phyloP scores from a whole-genome alignment of 2,797 vertebrate species.

The Agapornis canus region DNA sequence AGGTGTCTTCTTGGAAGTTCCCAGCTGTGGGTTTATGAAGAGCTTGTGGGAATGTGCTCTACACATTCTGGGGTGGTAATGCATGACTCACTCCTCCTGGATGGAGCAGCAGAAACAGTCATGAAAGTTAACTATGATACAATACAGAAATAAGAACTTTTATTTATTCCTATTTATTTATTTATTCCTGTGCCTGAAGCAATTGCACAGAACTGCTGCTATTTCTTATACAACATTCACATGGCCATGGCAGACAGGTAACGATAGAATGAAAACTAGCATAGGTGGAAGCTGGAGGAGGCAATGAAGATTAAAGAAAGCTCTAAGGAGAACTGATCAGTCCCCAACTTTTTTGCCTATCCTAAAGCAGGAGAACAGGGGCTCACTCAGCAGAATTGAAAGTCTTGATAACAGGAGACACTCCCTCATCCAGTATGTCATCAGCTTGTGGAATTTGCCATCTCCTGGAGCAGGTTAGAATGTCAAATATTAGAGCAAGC shows the following conservation, averaged over 20 bases:
- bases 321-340: not conserved
- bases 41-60: not conserved
- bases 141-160: not conserved
- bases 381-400: not conserved
- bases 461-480: conserved; percentile 31
- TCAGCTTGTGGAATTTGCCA: conserved; percentile 33
- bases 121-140: not conserved
- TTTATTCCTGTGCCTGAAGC: not conserved
- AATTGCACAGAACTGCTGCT: not conserved
- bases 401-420: not conserved
- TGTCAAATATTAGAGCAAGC: conserved; percentile 26
- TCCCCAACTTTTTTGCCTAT: not conserved
- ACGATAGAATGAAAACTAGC: not conserved
- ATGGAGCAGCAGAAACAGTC: not conserved
- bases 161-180: not conserved
- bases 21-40: not conserved
- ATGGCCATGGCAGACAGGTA: not conserved
- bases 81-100: not conserved
- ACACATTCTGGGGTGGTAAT: rapidly evolving
- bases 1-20: not conserved
- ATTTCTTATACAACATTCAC: not conserved
- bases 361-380: not conserved
- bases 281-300: not conserved
- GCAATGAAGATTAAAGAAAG: not conserved
- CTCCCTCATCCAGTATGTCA: not conserved